Conservation (phyloP, 2,888 invertebrate species). For the Drosophila nigritarsus region DNA sequence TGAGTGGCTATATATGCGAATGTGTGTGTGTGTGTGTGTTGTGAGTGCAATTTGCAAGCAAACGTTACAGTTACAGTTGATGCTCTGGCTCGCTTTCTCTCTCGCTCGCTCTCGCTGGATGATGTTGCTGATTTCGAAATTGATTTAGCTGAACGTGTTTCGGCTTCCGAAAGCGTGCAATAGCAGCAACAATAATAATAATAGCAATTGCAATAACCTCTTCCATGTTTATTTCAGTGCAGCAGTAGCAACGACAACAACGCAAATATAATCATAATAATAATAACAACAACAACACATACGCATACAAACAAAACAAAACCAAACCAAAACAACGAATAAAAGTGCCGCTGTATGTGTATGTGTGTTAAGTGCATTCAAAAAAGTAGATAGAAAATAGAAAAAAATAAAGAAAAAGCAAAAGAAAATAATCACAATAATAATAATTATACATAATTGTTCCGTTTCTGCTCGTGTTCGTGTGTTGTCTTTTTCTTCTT, state of each 20-base stretch:
- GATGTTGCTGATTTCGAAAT: constrained; percentile 73
- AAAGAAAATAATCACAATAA: constrained; percentile 13
- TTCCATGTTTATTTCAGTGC: constrained; percentile 31
- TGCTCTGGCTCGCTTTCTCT: constrained; percentile 13
- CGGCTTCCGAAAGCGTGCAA: constrained; percentile 55
- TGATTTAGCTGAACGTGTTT: constrained; percentile 74
- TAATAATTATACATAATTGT: constrained; percentile 16
- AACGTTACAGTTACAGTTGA: constrained; percentile 23
- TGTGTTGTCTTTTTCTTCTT: constrained; percentile 12
- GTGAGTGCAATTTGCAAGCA: constrained; percentile 51
- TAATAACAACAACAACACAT: constrained; percentile 5
- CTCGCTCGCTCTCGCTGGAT: constrained; percentile 19
- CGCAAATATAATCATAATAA: constrained; percentile 28
- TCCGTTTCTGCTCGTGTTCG: constrained; percentile 18
- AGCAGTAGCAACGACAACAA: constrained; percentile 26
- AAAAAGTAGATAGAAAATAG: constrained; percentile 46
- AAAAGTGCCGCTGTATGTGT: constrained; percentile 39
- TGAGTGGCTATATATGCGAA: constrained; percentile 4
- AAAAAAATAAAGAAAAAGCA: constrained; percentile 21
- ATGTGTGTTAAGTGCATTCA: constrained; percentile 47
- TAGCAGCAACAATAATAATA: constrained; percentile 39
- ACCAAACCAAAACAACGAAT: constrained; percentile 42
- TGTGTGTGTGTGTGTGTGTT: constrained; percentile 31
- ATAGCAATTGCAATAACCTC: constrained; percentile 35
- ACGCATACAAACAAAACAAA: constrained; percentile 29